Conservation (phyloP, 2,888 invertebrate species). For the Drosophila formosana region DNA sequence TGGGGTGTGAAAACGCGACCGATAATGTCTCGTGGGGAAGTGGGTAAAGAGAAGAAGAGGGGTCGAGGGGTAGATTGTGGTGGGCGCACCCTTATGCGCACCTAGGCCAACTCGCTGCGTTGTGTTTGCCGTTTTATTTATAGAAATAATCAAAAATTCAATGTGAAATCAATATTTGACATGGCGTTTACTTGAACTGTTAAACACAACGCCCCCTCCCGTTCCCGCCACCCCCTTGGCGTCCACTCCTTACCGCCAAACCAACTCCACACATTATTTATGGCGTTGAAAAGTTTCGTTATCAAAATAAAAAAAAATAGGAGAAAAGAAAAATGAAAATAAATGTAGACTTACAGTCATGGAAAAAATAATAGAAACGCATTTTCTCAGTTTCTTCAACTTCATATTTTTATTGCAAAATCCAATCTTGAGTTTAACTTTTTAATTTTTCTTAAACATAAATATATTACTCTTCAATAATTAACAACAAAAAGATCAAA, state of each 20-base stretch:
- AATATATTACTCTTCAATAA: too few relatives aligned
- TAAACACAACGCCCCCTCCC: slow-evolving; percentile 7
- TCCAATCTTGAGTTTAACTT: too few relatives aligned
- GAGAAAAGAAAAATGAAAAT: not conserved
- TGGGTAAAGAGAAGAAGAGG: too few relatives aligned
- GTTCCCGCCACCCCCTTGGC: not conserved
- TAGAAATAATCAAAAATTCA: slow-evolving; percentile 78
- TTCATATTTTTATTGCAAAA: too few relatives aligned
- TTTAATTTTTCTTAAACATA: too few relatives aligned
- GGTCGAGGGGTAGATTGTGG: not conserved
- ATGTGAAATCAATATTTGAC: slow-evolving; percentile 75
- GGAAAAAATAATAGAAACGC: too few relatives aligned
- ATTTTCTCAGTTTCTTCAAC: too few relatives aligned
- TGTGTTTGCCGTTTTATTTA: slow-evolving; percentile 53
- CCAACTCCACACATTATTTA: slow-evolving; percentile 61
- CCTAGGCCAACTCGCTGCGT: not conserved
- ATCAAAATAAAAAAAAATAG: slow-evolving; percentile 47
- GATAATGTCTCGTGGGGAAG: slow-evolving; percentile 3
- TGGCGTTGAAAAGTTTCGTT: slow-evolving; percentile 79
- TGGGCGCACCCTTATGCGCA: not conserved
- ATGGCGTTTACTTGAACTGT: slow-evolving; percentile 60
- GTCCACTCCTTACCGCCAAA: not conserved
- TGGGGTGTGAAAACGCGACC: slow-evolving; percentile 28
- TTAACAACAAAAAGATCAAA: too few relatives aligned
- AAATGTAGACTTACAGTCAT: not conserved